These are phyloP conservation scores for Zophobas morio DNA, from an alignment of 1,140 invertebrate species.

Conservation along the genomic window DNA sequence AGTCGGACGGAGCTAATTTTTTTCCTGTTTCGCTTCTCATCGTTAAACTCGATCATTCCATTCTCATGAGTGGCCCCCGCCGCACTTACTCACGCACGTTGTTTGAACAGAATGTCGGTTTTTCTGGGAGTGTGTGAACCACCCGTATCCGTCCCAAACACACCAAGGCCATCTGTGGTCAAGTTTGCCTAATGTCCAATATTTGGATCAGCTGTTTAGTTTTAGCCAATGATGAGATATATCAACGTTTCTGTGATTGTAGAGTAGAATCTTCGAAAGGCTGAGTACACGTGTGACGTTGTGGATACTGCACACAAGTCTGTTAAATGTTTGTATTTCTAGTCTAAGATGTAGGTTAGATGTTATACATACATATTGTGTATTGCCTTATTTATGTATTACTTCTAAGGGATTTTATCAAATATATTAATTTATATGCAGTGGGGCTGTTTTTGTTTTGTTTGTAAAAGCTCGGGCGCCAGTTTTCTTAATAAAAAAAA, in stretches of 20 bases:
- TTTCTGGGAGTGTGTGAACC: conserved; percentile 42
- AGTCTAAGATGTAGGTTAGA: conserved; percentile 18
- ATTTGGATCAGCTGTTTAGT: neutral
- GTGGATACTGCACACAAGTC: conserved; percentile 2
- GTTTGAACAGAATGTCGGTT: conserved; percentile 28
- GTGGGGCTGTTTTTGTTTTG: neutral
- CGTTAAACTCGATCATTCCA: conserved; percentile 1
- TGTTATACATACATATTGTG: conserved; percentile 4
- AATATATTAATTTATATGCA: conserved; percentile 25
- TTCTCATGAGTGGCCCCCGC: neutral
- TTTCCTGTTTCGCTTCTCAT: conserved; percentile 1
- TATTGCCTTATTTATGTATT: conserved; percentile 37
- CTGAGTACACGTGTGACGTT: conserved; percentile 9
- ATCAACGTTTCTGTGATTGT: conserved; percentile 17
- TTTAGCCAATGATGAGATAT: neutral
- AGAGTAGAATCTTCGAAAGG: conserved; percentile 26
- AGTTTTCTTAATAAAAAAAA: too few species aligned
- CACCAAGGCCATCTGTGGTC: conserved; percentile 44
- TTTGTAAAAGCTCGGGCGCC: too few species aligned
- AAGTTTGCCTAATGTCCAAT: conserved; percentile 26
- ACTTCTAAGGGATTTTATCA: conserved; percentile 23
- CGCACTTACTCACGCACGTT: neutral
- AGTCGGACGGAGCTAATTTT: neutral
- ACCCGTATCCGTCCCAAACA: conserved; percentile 40
- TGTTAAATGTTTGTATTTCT: neutral